These are phyloP conservation scores for Distichodus sexfasciatus DNA, from an alignment of 2,797 vertebrate genomes.

Conservation along the genomic window DNA sequence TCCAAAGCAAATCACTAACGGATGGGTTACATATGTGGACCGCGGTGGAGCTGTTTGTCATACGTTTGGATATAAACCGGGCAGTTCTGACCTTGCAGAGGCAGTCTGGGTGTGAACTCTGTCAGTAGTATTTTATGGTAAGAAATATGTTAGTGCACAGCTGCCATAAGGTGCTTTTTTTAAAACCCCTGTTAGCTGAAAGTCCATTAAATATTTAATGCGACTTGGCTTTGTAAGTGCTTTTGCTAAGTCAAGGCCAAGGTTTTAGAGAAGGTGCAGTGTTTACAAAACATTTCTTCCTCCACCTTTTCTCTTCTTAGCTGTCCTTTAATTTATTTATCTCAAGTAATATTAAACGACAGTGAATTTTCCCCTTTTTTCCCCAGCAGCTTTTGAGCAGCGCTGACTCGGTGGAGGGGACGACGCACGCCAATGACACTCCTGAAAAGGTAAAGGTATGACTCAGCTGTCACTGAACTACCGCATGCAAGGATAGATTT, in stretches of 20 bases:
- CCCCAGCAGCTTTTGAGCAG: slow-evolving; percentile 47
- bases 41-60: not conserved
- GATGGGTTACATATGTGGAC: not conserved
- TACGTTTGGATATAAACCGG: too few relatives aligned
- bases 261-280: not conserved
- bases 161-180: not conserved
- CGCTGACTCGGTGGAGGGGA: slow-evolving; percentile 45
- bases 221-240: not conserved
- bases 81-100: slow-evolving; percentile 21
- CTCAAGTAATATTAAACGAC: too few relatives aligned
- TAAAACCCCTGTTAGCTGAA: slow-evolving; percentile 1
- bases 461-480: not conserved
- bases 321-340: not conserved
- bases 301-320: not conserved
- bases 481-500: not conserved
- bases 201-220: slow-evolving; percentile 12
- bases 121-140: not conserved
- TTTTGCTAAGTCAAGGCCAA: not conserved
- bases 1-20: slow-evolving; percentile 16
- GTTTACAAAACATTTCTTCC: not conserved
- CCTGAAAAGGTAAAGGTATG: slow-evolving; percentile 48
- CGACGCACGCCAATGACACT: slow-evolving; percentile 38
- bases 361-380: not conserved
- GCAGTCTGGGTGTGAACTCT: not conserved
- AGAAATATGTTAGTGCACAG: not conserved